These are phyloP conservation scores for Excalfactoria chinensis DNA, from an alignment of 2,113 vertebrate species.

Conservation along the genomic window DNA sequence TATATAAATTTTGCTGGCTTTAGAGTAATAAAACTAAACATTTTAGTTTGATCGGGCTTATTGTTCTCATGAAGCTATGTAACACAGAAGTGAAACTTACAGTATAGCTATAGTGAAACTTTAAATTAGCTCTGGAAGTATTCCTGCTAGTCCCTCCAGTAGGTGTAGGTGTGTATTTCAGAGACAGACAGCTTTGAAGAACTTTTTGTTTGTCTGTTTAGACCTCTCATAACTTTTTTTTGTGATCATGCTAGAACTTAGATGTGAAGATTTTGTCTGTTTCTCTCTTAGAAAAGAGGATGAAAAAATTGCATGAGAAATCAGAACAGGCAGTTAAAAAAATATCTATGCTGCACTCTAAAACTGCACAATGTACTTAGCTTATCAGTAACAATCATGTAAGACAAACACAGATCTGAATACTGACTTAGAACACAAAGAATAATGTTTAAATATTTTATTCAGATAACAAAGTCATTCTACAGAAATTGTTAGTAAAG, in stretches of 20 bases:
- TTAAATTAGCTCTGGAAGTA: fast-evolving
- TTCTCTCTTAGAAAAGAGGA: constrained; percentile 78
- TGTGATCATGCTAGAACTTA: constrained; percentile 78
- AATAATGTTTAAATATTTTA: background rate
- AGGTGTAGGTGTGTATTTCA: constrained; percentile 77
- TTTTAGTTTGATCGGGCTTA: constrained; percentile 53
- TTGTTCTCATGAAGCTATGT: constrained; percentile 58
- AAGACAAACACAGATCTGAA: background rate
- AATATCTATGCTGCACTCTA: background rate
- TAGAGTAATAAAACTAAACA: background rate
- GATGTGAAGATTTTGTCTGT: constrained; percentile 81
- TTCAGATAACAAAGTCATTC: background rate
- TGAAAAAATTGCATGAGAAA: background rate
- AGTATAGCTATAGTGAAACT: background rate
- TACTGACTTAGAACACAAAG: background rate
- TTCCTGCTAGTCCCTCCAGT: background rate
- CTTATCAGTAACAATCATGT: background rate
- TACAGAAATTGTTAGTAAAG: background rate
- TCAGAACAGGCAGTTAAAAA: background rate
- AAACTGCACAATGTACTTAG: background rate
- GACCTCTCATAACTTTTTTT: constrained; percentile 75
- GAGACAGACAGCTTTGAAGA: constrained; percentile 59
- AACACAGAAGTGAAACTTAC: background rate
- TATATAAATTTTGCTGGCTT: background rate
- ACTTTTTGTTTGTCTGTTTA: constrained; percentile 12